These are phyloP conservation scores for Triplophysa rosa DNA, from an alignment of 2,113 vertebrate species.

Conservation along the genomic window DNA sequence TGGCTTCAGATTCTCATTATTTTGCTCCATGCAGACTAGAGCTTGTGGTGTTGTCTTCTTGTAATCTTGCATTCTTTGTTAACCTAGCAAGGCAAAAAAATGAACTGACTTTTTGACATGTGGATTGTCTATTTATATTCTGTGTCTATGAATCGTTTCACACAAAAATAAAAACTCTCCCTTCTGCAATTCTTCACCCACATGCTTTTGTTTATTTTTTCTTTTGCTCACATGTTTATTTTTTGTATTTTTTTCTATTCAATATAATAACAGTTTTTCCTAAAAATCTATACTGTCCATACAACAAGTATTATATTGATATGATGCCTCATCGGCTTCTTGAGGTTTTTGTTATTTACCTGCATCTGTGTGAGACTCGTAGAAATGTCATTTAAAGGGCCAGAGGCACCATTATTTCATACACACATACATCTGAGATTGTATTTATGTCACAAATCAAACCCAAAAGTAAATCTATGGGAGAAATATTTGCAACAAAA, in stretches of 20 bases:
- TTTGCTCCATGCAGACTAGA: not conserved
- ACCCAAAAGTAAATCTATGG: too few relatives aligned
- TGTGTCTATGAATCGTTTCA: not conserved
- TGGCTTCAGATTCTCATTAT: conserved; percentile 19
- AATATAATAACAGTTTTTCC: too few relatives aligned
- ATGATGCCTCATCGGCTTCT: not conserved
- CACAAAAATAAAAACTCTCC: too few relatives aligned
- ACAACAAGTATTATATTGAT: too few relatives aligned
- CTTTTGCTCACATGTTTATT: too few relatives aligned
- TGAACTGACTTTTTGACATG: not conserved
- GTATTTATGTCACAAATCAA: not conserved
- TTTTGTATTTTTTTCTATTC: too few relatives aligned
- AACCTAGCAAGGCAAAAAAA: too few relatives aligned
- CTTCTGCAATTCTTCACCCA: too few relatives aligned
- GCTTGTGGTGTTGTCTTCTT: not conserved
- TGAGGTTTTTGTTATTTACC: not conserved
- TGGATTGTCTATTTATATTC: not conserved
- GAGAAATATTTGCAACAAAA: too few relatives aligned
- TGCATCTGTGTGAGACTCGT: not conserved
- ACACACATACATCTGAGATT: not conserved
- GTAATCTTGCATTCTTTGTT: too few relatives aligned
- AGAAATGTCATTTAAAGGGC: conserved; percentile 13
- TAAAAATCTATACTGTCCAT: too few relatives aligned
- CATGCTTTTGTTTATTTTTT: too few relatives aligned
- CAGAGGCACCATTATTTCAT: conserved; percentile 1